Evolutionary conservation across 2,797 vertebrate genomes (phyloP), one percentile per base, ranked within the genome.

Genomic region (Sphenopsis melanotis): DNA sequence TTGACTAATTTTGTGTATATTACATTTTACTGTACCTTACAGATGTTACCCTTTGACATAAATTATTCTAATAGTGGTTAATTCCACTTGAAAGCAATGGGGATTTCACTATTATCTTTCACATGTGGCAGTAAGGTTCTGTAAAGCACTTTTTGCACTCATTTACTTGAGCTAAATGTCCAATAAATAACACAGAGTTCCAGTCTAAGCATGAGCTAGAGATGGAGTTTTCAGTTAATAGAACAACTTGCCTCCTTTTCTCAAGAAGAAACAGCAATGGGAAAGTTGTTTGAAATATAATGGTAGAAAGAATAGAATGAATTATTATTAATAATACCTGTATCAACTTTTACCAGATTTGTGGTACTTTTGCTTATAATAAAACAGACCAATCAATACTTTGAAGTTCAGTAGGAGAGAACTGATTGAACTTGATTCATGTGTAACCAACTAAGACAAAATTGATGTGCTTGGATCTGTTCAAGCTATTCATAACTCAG

Each of bases 101-200:
- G 24, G 60, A 55, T 90, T 82, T 85, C 44, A 77, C 44, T 68
- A 34, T 87, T 89, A 77, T 74, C 69, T 88, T 83, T 79, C 83
- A 65, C 69, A 12, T 72, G 37, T 21, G 11, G 76, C 52, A 86
- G 21, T 79, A 77, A 90, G 52, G 60, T 50, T 49, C 53, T 64
- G 34, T 78, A 66, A 87, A 95, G 30, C 44, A 65, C 44, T 87
- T 89, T 83, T 83, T 90, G 61, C 47, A 70, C 55, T 79, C 44
- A 78, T 55, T 95, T 93, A 80, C 61, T 90, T 85, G 47, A 89
- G 75, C 61, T 89, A 85, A 81, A 91, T 77, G 44, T 59, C 52
- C 78, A 89, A 72, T 90, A 94, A 95, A 94, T 94, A 95, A 91
- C 4, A 5, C 42, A 37, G 77, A 49, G 47, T 92, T 93, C 42